phyloP scores from a whole-genome alignment of 2,888 invertebrate genomes.

The Argynnis bischoffii region DNA sequence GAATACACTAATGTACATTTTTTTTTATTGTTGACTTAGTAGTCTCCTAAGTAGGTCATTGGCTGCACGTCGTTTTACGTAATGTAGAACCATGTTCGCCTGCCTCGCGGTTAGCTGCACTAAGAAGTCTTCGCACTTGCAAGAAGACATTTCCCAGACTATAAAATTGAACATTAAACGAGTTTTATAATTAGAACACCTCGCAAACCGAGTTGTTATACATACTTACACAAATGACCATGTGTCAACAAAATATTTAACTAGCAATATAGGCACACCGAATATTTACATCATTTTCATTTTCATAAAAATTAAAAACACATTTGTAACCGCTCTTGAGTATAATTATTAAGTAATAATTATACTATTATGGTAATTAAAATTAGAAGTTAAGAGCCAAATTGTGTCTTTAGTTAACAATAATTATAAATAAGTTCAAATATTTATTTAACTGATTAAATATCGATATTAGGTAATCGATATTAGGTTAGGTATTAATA shows the following conservation, averaged over 20 bases:
- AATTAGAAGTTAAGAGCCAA: no score
- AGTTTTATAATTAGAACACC: constrained; percentile 43
- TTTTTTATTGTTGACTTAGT: constrained; percentile 63
- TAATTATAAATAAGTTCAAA: no score
- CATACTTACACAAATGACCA: constrained; percentile 16
- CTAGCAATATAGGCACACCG: constrained; percentile 16
- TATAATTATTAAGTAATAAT: no score
- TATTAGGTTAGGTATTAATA: no score
- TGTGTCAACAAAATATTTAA: constrained; percentile 19
- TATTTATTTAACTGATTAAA: no score
- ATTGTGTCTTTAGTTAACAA: no score
- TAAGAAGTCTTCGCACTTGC: constrained; percentile 43
- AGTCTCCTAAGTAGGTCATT: constrained; percentile 72
- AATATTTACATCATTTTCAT: constrained; percentile 10
- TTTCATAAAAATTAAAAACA: not conserved
- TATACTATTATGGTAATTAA: no score
- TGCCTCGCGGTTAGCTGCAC: constrained; percentile 44
- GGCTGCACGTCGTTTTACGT: constrained; percentile 75
- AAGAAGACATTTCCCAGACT: constrained; percentile 45
- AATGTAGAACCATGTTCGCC: constrained; percentile 52
- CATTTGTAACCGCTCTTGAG: no score
- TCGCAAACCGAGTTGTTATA: constrained; percentile 27
- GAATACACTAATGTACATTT: constrained; percentile 45
- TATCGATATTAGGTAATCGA: no score
- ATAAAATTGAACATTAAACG: constrained; percentile 44